These are phyloP conservation scores for Semotilus atromaculatus DNA, from an alignment of 2,797 vertebrate genomes.

Conservation along the genomic window DNA sequence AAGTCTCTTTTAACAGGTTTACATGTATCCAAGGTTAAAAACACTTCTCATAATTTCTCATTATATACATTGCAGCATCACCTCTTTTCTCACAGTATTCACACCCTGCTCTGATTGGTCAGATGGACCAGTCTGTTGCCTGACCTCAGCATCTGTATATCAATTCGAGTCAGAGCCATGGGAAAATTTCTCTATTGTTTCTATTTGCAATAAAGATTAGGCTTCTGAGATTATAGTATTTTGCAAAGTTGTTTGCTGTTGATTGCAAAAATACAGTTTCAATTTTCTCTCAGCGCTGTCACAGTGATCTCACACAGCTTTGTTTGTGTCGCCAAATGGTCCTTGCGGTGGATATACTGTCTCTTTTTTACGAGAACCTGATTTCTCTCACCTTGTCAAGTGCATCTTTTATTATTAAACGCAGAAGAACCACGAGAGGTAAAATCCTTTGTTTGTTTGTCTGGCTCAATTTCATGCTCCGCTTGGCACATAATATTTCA, in stretches of 20 bases:
- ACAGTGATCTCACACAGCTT: conserved; percentile 12
- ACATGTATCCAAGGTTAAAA: neutral
- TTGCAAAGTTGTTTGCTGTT: conserved; percentile 25
- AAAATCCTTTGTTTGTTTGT: conserved; percentile 57
- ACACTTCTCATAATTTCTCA: neutral
- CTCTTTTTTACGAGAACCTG: conserved; percentile 30
- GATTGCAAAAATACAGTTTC: neutral
- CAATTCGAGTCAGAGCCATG: neutral
- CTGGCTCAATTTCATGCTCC: conserved; percentile 74
- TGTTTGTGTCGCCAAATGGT: neutral
- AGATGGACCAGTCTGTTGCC: too few relatives aligned
- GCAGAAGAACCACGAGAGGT: conserved; percentile 2
- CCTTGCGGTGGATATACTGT: conserved; percentile 11
- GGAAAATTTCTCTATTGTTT: neutral
- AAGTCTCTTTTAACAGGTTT: neutral
- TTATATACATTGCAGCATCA: neutral
- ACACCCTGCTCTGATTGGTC: neutral
- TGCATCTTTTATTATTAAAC: conserved; percentile 19
- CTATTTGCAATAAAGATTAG: neutral
- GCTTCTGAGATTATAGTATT: neutral
- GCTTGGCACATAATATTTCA: conserved; percentile 67
- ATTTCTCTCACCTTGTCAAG: conserved; percentile 27
- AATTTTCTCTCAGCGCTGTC: neutral
- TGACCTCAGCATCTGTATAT: neutral
- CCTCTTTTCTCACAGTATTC: neutral